phyloP scores from a whole-genome alignment of 37 sponge, comb jelly and placozoan genomes.

The Petrosia ficiformis region DNA sequence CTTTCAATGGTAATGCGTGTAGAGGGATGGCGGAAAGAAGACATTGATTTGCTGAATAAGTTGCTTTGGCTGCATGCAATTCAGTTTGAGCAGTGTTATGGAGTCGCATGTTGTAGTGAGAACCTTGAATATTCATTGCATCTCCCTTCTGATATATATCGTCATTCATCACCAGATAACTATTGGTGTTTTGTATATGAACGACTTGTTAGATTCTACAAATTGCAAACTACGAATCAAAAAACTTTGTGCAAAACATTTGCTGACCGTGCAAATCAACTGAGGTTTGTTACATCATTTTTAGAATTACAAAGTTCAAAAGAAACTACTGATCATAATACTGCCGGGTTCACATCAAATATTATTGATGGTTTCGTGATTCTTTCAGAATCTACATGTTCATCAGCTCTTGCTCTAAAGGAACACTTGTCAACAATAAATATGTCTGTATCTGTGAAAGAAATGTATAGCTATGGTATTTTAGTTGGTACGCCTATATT shows the following conservation, averaged over 20 bases:
- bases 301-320: not conserved
- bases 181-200: constrained; percentile 46
- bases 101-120: constrained; percentile 24
- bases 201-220: constrained; percentile 26
- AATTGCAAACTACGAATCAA: constrained; percentile 25
- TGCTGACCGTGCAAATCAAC: constrained; percentile 24
- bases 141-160: constrained; percentile 23
- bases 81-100: constrained; percentile 21
- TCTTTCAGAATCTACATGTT: not conserved
- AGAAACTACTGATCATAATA: not conserved
- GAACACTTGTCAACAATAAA: too few species aligned
- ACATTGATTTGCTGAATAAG: constrained; percentile 3
- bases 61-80: constrained; percentile 35
- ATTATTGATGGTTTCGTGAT: not conserved
- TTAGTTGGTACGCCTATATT: too few species aligned
- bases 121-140: constrained; percentile 34
- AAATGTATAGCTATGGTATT: too few species aligned
- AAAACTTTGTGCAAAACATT: constrained; percentile 25
- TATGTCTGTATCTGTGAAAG: too few species aligned
- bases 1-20: too few species aligned
- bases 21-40: constrained; percentile 16
- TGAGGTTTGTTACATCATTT: constrained; percentile 32
- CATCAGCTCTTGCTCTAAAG: not conserved
- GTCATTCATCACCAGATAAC: constrained; percentile 44
- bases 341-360: not conserved